phyloP scores from a whole-genome alignment of 2,888 invertebrate genomes.

The Oligia strigilis region DNA sequence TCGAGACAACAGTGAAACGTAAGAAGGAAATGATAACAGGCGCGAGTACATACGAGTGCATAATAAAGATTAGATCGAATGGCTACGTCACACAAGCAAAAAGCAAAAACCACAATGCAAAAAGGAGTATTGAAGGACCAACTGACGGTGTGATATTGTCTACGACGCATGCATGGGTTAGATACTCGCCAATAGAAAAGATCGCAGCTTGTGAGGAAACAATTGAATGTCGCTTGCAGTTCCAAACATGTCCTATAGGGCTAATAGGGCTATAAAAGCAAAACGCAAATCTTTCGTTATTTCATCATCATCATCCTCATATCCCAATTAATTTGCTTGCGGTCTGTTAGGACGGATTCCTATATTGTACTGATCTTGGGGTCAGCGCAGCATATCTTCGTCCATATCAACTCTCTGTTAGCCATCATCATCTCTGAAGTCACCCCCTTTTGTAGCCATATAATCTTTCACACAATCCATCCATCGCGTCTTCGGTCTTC shows the following conservation, averaged over 20 bases:
- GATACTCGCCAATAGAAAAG: too few species aligned
- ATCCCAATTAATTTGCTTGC: background rate
- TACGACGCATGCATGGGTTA: too few species aligned
- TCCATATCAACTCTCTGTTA: background rate
- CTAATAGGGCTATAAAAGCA: background rate
- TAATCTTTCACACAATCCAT: background rate
- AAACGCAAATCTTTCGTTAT: background rate
- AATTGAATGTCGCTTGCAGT: background rate
- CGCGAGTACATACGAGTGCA: constrained; percentile 21
- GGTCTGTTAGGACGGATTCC: too few species aligned
- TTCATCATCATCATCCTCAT: background rate
- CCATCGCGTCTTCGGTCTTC: too few species aligned
- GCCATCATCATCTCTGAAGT: background rate
- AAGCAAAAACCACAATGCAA: constrained; percentile 11
- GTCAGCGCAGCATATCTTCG: background rate
- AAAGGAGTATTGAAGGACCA: background rate
- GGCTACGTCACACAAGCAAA: constrained; percentile 24
- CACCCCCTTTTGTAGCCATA: background rate
- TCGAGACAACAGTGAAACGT: constrained; percentile 17
- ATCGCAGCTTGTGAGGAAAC: background rate
- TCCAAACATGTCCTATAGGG: background rate
- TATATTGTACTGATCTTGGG: too few species aligned
- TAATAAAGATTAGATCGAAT: constrained; percentile 22
- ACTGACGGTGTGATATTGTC: background rate
- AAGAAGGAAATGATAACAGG: constrained; percentile 40